phyloP scores from a whole-genome alignment of 2,888 invertebrate species.

The Conomelus anceps region DNA sequence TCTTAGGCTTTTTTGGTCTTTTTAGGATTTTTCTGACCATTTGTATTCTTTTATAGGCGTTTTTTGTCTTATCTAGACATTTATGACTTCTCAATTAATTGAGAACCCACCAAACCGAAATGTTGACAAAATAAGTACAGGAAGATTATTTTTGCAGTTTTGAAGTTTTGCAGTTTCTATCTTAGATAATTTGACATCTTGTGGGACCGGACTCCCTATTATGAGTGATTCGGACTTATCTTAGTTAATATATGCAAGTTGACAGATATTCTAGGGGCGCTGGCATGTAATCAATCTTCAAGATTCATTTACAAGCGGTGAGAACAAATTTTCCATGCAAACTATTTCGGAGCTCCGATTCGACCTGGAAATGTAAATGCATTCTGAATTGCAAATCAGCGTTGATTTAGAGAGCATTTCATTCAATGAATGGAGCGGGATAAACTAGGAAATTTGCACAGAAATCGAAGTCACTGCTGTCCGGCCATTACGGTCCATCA shows the following conservation, averaged over 20 bases:
- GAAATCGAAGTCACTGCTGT: not conserved
- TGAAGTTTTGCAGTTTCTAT: too few relatives aligned
- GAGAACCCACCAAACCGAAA: too few relatives aligned
- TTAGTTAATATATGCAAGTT: not conserved
- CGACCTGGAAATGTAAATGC: not conserved
- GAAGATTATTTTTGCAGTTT: too few relatives aligned
- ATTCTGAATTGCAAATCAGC: not conserved
- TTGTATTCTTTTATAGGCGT: too few relatives aligned
- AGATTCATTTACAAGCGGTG: not conserved
- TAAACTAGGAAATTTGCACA: not conserved
- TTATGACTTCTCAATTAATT: too few relatives aligned
- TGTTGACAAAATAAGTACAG: too few relatives aligned
- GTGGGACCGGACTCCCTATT: too few relatives aligned
- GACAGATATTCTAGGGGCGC: not conserved
- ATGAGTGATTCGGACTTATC: not conserved
- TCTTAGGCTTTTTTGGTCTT: too few relatives aligned
- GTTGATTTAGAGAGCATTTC: not conserved
- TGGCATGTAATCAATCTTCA: not conserved
- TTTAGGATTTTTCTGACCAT: too few relatives aligned
- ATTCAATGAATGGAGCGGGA: not conserved
- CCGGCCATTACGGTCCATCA: too few relatives aligned
- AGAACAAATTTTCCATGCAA: not conserved
- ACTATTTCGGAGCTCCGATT: not conserved
- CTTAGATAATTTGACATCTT: too few relatives aligned
- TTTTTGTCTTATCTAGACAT: too few relatives aligned